Base-by-base conservation (phyloP, 2,797 vertebrate genomes). In the Lagodon rhomboides region DNA sequence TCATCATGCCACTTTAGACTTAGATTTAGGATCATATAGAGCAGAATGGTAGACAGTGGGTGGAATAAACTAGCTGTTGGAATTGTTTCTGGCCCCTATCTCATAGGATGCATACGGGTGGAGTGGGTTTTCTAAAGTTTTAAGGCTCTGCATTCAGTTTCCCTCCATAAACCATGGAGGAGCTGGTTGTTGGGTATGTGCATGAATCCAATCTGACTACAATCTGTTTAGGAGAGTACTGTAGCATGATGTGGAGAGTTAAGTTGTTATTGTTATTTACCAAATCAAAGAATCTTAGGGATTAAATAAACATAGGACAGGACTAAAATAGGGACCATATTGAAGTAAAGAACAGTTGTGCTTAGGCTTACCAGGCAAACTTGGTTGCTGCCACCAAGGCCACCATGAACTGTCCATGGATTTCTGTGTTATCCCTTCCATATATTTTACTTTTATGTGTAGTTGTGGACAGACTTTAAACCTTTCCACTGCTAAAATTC, bases 141-240 rank as follows among this genome's bases (percentile, higher is more conserved):
- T 67, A 65, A 23, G 3, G 50, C 51, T 43, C 54, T 49, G 78
- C 62, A 73, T 71, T 84, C 13, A 43, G 59, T 73, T 76, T 78
- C 72, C 63, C 16, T 79, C 71, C 63, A 81, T 68, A 70, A 80
- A 84, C 63, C 60, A 47, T 60, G 22, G 23, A 86, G 70, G 74
- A 86, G 77, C 73, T 85, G 82, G 75, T 73, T 78, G 77, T 73
- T 76, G 68, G 68, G 46, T 76, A 77, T 59, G 51, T 75, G 68
- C 71, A 75, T 51, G 25, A 85, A 80, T 71, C 60, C 59, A 71
- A 54, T 84, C 69, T 68, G 62, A 82, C 56, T 79, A 23, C 65
- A 76, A 41, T 80, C 64, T 83, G 63, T 72, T 80, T 23, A 56
- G 58, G 34, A 25, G 22, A 74, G 58, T 8, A 3, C 46, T 72